Base-by-base conservation (phyloP, 2,113 vertebrate species). In the Myotis brandtii region DNA sequence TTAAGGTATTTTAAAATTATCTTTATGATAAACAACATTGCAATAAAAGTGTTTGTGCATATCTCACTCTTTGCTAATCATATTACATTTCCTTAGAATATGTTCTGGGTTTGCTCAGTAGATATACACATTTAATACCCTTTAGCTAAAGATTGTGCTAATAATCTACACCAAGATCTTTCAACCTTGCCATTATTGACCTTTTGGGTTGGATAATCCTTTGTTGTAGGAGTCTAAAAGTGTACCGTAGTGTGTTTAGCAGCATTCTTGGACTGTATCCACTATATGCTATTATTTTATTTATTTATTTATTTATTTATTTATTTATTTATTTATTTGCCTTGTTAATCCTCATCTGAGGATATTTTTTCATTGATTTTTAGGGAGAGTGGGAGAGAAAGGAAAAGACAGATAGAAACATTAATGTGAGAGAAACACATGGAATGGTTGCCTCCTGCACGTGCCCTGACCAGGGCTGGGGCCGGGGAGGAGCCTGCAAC, bases 1-100 rank as follows among this genome's bases (percentile, higher is more conserved):
- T 96, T 82, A 73, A 20, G 4, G 30, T 86, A n/a, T 82, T 86
- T 95, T 64, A 77, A 75, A 48, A 92, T 67, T 85, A 3, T 82
- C 43, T 89, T 48, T 77, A 30, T 77, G 62, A 66, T 70, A 86
- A 77, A 69, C 23, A 62, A 13, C 54, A 54, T 83, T 82, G 21
- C 43, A 77, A 52, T 90, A 93, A 77, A 89, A 94, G n/a, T 27
- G 46, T 46, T 48, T 81, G 48, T 84, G 56, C 21, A n/a, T 50
- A 52, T 4, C 32, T 72, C 43, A 56, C 37, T 66, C 21, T 59
- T 86, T 81, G 83, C 25, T 37, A 59, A 30, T 73, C 86, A 13
- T 75, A n/a, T 67, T 64, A n/a, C 32, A 93, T 87, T 67, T 76
- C 43, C 46, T 20, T 76, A 54, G 34, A 69, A 86, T 69, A 59